Conservation (phyloP, 2,888 invertebrate species). For the Pheosia tremula region DNA sequence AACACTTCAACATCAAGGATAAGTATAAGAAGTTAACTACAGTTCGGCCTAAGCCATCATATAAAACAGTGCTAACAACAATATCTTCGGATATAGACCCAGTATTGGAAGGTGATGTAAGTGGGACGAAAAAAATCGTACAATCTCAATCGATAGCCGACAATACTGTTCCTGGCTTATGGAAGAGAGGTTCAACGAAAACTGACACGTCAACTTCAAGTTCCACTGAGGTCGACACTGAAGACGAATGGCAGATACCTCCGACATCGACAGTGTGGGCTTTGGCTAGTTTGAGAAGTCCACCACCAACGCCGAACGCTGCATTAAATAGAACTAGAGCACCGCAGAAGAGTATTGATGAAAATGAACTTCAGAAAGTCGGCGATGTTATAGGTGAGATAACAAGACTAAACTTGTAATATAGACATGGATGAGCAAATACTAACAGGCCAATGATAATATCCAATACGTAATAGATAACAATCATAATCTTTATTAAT, state of each 20-base stretch:
- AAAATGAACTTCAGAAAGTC: conserved; percentile 77
- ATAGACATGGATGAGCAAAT: background rate
- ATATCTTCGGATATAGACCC: conserved; percentile 80
- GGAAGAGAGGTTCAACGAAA: conserved; percentile 80
- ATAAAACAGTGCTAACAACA: conserved; percentile 65
- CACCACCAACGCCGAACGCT: conserved; percentile 57
- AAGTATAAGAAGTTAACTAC: conserved; percentile 49
- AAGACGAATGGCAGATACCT: conserved; percentile 72
- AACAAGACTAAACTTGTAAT: conserved; percentile 10
- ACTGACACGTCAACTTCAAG: conserved; percentile 62
- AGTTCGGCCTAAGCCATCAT: conserved; percentile 44
- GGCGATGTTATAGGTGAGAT: conserved; percentile 67
- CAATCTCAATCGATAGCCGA: conserved; percentile 72
- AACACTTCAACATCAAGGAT: conserved; percentile 72
- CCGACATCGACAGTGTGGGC: conserved; percentile 82
- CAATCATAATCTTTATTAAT: background rate
- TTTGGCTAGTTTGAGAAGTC: conserved; percentile 73
- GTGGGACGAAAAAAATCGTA: conserved; percentile 69
- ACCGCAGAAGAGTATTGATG: conserved; percentile 61
- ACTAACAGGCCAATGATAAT: background rate
- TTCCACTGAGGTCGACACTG: conserved; percentile 54
- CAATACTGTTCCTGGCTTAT: conserved; percentile 75
- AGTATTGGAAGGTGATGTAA: conserved; percentile 69
- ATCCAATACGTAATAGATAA: background rate
- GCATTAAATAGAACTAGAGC: conserved; percentile 51